Evolutionary conservation across 2,797 vertebrate species (phyloP).

Genomic region (Zalophus californianus): DNA sequence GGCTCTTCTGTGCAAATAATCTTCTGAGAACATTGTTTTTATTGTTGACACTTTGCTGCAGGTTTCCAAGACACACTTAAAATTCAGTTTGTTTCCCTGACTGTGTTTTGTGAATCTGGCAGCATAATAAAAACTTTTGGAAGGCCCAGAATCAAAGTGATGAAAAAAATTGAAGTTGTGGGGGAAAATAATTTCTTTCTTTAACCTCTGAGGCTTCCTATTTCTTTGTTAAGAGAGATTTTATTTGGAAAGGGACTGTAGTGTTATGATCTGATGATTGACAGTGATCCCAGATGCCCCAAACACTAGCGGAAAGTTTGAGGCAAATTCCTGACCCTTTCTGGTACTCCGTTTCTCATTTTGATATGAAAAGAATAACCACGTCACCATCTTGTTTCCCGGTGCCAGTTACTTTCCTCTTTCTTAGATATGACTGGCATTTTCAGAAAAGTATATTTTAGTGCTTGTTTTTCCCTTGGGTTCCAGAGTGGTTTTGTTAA

Average conservation of each 20-base stretch:
- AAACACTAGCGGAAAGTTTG: conserved; percentile 56
- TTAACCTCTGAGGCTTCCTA: neutral
- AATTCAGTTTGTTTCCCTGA: conserved; percentile 70
- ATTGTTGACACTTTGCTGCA: conserved; percentile 71
- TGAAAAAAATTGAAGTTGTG: neutral
- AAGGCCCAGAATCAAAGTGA: conserved; percentile 45
- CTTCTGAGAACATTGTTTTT: conserved; percentile 61
- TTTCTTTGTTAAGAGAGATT: conserved; percentile 33
- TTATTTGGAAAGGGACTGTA: neutral
- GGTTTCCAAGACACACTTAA: conserved; percentile 74
- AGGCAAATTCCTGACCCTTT: neutral
- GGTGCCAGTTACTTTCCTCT: neutral
- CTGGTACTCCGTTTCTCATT: neutral
- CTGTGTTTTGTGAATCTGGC: conserved; percentile 57
- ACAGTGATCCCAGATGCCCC: neutral
- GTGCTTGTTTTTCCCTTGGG: neutral
- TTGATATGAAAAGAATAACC: conserved; percentile 41
- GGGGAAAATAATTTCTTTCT: neutral
- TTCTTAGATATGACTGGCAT: conserved; percentile 24
- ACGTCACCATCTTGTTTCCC: neutral
- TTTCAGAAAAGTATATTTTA: conserved; percentile 43
- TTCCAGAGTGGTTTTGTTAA: conserved; percentile 40
- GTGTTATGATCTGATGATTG: conserved; percentile 45
- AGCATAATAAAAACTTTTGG: conserved; percentile 57
- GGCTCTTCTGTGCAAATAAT: conserved; percentile 57